Evolutionary conservation across 2,113 vertebrate genomes (phyloP), one percentile per base, ranked within the genome.

Genomic region (Gnathonemus longibarbis): DNA sequence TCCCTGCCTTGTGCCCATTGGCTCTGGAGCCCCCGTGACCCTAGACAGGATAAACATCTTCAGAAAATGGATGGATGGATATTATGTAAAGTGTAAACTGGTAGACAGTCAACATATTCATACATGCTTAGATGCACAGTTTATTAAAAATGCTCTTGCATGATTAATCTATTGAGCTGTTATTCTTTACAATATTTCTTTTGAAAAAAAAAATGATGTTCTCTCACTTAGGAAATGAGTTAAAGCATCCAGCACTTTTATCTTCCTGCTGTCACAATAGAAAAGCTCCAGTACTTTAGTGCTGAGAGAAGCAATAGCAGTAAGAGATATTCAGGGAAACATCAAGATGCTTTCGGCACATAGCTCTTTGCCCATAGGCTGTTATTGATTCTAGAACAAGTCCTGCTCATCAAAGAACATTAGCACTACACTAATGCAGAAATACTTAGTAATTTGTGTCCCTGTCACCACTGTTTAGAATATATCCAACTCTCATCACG

Each of bases 321-420:
- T 66, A 90, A 49, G 1, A 11, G 89, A 13, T 50, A 87, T 91
- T 90, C 90, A 92, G 87, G 89, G 87, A 80, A 56, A 85, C 89
- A 91, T 92, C 74, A 52, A 87, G 88, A 90, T 70, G 45, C 86
- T 45, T 90, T 70, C 27, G 85, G 9, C n/a, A 70, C 66, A 39
- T 77, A 70, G 52, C 53, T 92, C 90, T 89, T 87, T 84, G 90
- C 70, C 19, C 21, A 35, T 88, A n/a, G 56, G 58, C 45, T 88
- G 53, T 74, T 90, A 94, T 94, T 93, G 94, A 95, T 95, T 93
- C 87, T 66, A 42, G 3, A 89, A 48, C 35, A 88, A 91, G 49
- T 46, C 53, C 46, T 62, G 90, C 88, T 94, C 90, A 91, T 92
- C 84, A 42, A 90, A 90, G 88, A 91, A 89, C 92, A 89, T 93